Evolutionary conservation across 2,888 invertebrate genomes (phyloP).

Genomic region (Ganaspis brasiliensis): DNA sequence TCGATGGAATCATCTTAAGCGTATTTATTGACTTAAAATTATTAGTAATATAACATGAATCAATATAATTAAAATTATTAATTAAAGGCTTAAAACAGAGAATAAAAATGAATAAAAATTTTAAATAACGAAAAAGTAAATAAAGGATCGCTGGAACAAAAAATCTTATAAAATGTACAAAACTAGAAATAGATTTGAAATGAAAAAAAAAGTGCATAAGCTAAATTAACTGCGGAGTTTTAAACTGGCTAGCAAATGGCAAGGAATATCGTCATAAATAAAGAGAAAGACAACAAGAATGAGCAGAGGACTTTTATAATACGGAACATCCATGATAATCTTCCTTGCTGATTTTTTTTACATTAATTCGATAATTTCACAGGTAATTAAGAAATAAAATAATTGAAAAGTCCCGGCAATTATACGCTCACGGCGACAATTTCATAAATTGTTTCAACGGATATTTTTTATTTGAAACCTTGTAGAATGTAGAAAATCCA

Average conservation of each 20-base stretch:
- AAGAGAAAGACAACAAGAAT: slow-evolving; percentile 42
- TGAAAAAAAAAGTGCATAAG: background rate
- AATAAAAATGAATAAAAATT: too few relatives aligned
- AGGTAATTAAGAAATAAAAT: slow-evolving; percentile 41
- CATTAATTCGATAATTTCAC: slow-evolving; percentile 18
- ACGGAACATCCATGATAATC: slow-evolving; percentile 15
- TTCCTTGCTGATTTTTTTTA: background rate
- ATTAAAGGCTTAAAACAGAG: too few relatives aligned
- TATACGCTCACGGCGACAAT: background rate
- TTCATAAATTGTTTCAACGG: background rate
- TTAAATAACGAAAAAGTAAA: background rate
- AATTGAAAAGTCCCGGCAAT: slow-evolving; percentile 23
- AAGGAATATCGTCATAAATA: slow-evolving; percentile 52
- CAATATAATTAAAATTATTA: too few relatives aligned
- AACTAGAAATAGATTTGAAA: background rate
- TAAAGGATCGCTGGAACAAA: background rate
- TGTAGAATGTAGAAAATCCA: too few relatives aligned
- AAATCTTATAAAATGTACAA: background rate
- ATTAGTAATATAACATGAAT: too few relatives aligned
- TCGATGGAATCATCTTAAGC: too few relatives aligned
- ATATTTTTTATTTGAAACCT: too few relatives aligned
- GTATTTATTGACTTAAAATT: too few relatives aligned
- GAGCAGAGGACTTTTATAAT: slow-evolving; percentile 13
- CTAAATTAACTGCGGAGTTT: slow-evolving; percentile 31
- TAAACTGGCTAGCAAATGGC: slow-evolving; percentile 31